A percentile compares a stretch with the other conserved stretches of the same genome.
phyloP scores from a whole-genome alignment of 2,113 vertebrate genomes.

The Vireo altiloquus region DNA sequence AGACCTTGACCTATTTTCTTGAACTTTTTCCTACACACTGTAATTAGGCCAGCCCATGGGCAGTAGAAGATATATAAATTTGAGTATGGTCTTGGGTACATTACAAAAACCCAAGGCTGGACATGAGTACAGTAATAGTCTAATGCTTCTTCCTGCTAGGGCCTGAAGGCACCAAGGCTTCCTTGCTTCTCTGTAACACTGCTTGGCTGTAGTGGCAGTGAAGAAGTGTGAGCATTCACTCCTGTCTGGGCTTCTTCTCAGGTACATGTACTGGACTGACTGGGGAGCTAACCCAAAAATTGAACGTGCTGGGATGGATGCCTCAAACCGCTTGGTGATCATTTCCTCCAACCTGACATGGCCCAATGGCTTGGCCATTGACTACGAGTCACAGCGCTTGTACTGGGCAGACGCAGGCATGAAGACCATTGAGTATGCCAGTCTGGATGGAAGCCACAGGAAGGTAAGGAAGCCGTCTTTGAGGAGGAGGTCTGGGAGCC shows the following conservation, averaged over 20 bases:
- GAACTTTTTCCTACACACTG: neutral
- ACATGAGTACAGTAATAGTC: neutral
- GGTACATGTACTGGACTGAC: slow-evolving; percentile 99
- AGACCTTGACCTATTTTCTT: neutral
- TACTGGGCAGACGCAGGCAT: slow-evolving; percentile 99
- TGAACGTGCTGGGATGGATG: slow-evolving; percentile 96
- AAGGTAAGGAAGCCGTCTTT: slow-evolving; percentile 71
- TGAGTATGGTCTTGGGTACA: neutral
- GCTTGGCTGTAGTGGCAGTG: neutral
- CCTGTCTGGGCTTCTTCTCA: slow-evolving; percentile 49
- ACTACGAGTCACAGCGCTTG: slow-evolving; percentile 87
- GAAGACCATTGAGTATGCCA: slow-evolving; percentile 94
- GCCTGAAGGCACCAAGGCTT: neutral
- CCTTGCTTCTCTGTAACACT: neutral
- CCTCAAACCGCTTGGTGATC: slow-evolving; percentile 88
- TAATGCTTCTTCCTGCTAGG: neutral
- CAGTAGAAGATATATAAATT: neutral
- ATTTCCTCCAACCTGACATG: slow-evolving; percentile 95
- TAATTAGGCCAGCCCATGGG: neutral
- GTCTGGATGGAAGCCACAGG: slow-evolving; percentile 89
- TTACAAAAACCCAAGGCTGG: neutral
- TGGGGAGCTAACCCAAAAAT: slow-evolving; percentile 99
- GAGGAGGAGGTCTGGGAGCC: neutral
- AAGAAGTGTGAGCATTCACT: neutral
- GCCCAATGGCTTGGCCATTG: slow-evolving; percentile 96